Evolutionary conservation across 2,888 invertebrate species (phyloP), one percentile per base, ranked within the genome.

Genomic region (Pomacea canaliculata): DNA sequence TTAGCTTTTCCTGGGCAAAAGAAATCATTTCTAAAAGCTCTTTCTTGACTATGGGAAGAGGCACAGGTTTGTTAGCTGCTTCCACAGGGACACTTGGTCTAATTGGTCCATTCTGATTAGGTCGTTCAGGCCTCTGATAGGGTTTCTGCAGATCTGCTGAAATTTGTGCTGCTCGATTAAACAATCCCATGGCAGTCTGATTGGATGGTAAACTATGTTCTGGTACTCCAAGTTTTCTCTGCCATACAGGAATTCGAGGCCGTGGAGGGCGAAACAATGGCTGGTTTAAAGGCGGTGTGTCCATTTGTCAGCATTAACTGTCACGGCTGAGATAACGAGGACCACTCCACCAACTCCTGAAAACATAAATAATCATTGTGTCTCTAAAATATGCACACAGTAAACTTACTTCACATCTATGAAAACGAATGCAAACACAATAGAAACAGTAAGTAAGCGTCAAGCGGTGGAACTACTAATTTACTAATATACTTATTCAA

Each of bases 181-280:
- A 56, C 51, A 56, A 16, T 56, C 51, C 51, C 51, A 56, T 56
- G 19, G 63, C 16, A 63, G 23, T n/a, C 63, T 63, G 63, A 27
- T 63, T 23, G 10, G 63, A 27, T 23, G 63, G n/a, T 19, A 27
- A 27, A 23, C 63, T 63, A 27, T n/a, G 27, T 23, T 63, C 63
- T 23, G 63, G 63, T 10, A 63, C 19, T 63, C 63, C 63, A 7
- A 63, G 63, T 19, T 27, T 63, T n/a, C 63, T 2, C 27, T 63
- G 63, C 63, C 63, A 63, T 23, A 63, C 63, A 18, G 63, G 63
- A 23, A 63, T 63, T 27, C 63, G 63, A 23, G 63, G 63, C 27
- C 63, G 63, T 23, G 27, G n/a, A 27, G 63, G 63, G 19, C 63
- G 23, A 63, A 16, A 16, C 51, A 56, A 16, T 16, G 51, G 16